A percentile compares a stretch with the other conserved stretches of the same genome.
These are phyloP conservation scores for Agrilus biguttatus DNA, from an alignment of 2,888 invertebrate species.

Conservation along the genomic window DNA sequence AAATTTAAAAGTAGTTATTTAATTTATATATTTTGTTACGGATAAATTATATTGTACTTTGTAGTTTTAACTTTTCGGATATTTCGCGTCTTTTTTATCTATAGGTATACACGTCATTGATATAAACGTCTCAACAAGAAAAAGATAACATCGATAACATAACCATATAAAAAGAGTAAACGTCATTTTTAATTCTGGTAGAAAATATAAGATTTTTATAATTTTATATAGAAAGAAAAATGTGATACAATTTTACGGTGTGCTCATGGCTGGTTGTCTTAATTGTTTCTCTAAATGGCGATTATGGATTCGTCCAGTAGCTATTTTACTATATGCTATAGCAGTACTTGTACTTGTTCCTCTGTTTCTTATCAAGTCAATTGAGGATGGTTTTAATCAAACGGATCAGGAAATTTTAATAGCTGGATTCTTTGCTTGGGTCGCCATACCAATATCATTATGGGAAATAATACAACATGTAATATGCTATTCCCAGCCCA, in stretches of 20 bases:
- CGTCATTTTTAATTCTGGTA: no score
- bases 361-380: constrained; percentile 63
- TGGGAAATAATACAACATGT: constrained; percentile 94
- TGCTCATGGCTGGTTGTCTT: constrained; percentile 22
- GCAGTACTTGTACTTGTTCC: constrained; percentile 76
- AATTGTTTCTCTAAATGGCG: constrained; percentile 49
- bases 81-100: no score
- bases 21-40: no score
- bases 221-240: neutral
- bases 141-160: no score
- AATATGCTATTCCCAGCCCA: constrained; percentile 83
- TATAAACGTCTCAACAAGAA: no score
- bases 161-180: no score
- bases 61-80: no score
- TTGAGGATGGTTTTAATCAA: constrained; percentile 62
- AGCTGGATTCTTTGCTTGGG: constrained; percentile 81
- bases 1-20: no score
- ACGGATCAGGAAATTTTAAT: constrained; percentile 70
- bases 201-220: no score
- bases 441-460: constrained; percentile 82
- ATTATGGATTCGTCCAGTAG: constrained; percentile 78
- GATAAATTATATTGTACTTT: no score
- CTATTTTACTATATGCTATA: constrained; percentile 64
- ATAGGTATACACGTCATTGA: no score
- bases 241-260: constrained; percentile 11